Conservation (phyloP, 2,113 vertebrate genomes). For the Panthera uncia region DNA sequence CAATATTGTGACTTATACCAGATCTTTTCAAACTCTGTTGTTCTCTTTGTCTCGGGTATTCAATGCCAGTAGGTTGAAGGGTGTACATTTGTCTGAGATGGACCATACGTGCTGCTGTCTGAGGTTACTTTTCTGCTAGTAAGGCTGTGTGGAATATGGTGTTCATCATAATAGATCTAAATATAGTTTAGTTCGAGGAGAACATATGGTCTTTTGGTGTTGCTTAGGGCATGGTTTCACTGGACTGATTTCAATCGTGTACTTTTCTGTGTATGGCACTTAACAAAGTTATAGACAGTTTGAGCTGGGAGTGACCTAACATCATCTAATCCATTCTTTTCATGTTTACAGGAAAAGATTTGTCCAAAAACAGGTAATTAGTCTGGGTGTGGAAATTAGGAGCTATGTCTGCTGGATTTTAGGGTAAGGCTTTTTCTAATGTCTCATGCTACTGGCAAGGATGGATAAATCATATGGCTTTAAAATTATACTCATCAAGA, state of each 20-base stretch:
- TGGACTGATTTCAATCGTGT: not conserved
- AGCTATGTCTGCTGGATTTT: not conserved
- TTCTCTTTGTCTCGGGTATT: not conserved
- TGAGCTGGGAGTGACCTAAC: not conserved
- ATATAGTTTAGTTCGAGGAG: constrained; percentile 28
- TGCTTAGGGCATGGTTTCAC: constrained; percentile 39
- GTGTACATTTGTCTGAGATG: not conserved
- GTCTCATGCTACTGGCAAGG: not conserved
- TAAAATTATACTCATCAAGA: constrained; percentile 27
- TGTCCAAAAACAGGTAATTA: not conserved
- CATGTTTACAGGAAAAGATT: not conserved
- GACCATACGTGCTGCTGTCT: not conserved
- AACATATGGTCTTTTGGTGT: not conserved
- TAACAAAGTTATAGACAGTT: constrained; percentile 16
- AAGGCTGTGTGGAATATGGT: not conserved
- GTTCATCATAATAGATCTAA: not conserved
- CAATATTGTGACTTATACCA: not conserved
- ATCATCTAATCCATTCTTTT: not conserved
- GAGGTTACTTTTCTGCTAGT: not conserved
- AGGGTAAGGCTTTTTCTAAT: not conserved
- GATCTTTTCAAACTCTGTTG: not conserved
- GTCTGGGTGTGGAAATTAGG: not conserved
- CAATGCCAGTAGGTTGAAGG: not conserved
- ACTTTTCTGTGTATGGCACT: not conserved
- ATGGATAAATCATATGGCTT: not conserved